These are phyloP conservation scores for Engraulis encrasicolus DNA, from an alignment of 2,113 vertebrate species.

Conservation along the genomic window DNA sequence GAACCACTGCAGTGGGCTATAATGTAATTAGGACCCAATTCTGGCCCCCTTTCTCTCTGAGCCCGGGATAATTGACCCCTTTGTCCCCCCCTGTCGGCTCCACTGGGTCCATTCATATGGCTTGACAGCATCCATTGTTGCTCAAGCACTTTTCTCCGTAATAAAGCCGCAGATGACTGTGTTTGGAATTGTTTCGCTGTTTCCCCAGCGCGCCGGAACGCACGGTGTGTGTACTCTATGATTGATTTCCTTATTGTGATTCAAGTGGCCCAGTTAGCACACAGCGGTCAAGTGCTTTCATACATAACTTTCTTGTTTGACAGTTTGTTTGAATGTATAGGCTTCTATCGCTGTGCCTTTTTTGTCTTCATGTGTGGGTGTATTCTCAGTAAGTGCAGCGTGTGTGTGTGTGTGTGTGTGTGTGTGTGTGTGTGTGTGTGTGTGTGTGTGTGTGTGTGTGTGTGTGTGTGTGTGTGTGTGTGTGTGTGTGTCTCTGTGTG, in stretches of 20 bases:
- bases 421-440: too few species aligned
- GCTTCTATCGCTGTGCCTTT: conserved; percentile 14
- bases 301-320: too few species aligned
- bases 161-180: too few species aligned
- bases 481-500: too few species aligned
- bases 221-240: background rate
- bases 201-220: background rate
- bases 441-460: too few species aligned
- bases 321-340: background rate
- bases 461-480: background rate
- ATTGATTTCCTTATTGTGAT: background rate
- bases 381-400: too few species aligned
- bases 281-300: background rate
- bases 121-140: background rate
- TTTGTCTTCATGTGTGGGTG: background rate
- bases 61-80: too few species aligned
- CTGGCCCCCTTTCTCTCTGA: too few species aligned
- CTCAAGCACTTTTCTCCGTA: background rate
- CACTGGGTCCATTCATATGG: background rate
- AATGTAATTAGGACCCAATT: too few species aligned
- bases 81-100: too few species aligned
- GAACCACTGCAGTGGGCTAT: too few species aligned
- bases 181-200: background rate
- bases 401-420: too few species aligned
- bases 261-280: background rate